These are phyloP conservation scores for Chloroceryle inda DNA, from an alignment of 2,797 vertebrate species.

Conservation along the genomic window DNA sequence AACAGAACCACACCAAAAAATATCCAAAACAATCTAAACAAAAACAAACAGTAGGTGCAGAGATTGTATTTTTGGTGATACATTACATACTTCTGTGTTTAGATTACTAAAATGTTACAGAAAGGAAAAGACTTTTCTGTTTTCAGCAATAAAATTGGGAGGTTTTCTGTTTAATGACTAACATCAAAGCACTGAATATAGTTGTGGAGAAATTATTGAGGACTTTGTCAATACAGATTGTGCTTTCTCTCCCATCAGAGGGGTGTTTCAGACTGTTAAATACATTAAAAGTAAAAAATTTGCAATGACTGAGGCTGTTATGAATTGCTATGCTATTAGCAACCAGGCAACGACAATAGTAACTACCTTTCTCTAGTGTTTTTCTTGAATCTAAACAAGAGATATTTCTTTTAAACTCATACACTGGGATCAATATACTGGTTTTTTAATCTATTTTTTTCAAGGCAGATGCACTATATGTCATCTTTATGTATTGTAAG, in stretches of 20 bases:
- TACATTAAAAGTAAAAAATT: background rate
- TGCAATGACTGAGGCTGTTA: background rate
- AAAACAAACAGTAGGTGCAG: background rate
- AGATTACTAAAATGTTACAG: background rate
- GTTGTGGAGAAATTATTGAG: background rate
- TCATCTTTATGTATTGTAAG: background rate
- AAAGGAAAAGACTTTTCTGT: background rate
- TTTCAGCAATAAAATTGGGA: background rate
- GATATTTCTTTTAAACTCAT: background rate
- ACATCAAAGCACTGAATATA: background rate
- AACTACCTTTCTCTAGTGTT: background rate
- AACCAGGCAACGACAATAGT: constrained; percentile 6
- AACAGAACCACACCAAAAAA: background rate
- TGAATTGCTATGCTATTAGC: constrained; percentile 11
- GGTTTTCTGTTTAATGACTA: background rate
- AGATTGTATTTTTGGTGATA: background rate
- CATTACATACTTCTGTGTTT: background rate
- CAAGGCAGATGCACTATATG: background rate
- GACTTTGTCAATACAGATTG: background rate
- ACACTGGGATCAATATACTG: background rate
- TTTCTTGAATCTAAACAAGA: constrained; percentile 7
- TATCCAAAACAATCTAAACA: too few relatives aligned
- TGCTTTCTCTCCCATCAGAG: background rate
- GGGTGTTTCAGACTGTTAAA: constrained; percentile 16
- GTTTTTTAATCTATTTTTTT: background rate